Base-by-base conservation (phyloP, 1,140 invertebrate species). In the Conus ventricosus region DNA sequence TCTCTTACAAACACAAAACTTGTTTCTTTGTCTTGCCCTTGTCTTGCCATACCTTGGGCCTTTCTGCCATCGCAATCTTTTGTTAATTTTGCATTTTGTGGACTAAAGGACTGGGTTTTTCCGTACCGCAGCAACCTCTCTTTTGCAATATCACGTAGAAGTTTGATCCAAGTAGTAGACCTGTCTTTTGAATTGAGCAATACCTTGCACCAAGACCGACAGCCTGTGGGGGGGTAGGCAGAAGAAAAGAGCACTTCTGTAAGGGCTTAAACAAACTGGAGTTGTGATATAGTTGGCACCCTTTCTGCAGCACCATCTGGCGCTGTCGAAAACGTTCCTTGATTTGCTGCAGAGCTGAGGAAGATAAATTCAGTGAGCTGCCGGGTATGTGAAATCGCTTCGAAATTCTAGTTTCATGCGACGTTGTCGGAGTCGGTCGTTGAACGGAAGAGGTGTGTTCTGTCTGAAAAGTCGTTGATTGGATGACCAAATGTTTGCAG, bases 11-110 rank as follows among this genome's bases (percentile, higher is more conserved):
- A 94, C 89, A 93, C 90, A n/a, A 94, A 87, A 20, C 39, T 23
- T 5, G 27, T 6, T 4, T 78, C 71, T n/a, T 80, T 57, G 4
- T 55, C 39, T 20, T 39, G 11, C 63, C 39, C 20, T 23, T 8
- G 23, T 15, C 20, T 20, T 39, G 15, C n/a, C 2, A 51, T 53
- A 51, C 60, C 51, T 25, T 53, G 5, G 10, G 63, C 23, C 27
- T 25, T 6, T 23, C 63, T 17, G 11, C 1, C 60, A 90, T 13
- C 85, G 57, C 17, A 94, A 91, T 92, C 98, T 98, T 75, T 97
- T 96, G 11, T 71, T 20, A 71, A 6, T 71, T 71, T 71, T 0
- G 10, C 11, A 13, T 71, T 20, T 71, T 71, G 67, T 20, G 67
- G 67, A 23, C 11, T 7, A 71, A 20, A 71, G 11, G 17, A 60